Conservation (phyloP, 2,888 invertebrate species). For the Nomada goodeniana region DNA sequence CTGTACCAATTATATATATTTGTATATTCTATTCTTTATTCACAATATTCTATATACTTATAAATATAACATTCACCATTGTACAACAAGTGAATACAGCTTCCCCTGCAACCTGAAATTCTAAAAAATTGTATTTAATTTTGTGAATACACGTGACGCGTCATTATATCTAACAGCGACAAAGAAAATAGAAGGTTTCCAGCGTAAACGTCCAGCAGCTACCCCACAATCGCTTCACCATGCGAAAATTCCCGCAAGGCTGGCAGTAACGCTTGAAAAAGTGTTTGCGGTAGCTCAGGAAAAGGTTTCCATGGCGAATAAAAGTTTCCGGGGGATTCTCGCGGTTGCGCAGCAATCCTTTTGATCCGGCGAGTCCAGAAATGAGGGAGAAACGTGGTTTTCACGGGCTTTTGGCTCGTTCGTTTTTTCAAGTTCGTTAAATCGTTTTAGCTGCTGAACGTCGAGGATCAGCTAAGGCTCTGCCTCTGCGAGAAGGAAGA, state of each 20-base stretch:
- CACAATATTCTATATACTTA: no score
- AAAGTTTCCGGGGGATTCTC: constrained; percentile 25
- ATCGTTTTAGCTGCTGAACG: constrained; percentile 73
- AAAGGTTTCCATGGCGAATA: not conserved
- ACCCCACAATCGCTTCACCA: not conserved
- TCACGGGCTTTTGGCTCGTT: constrained; percentile 70
- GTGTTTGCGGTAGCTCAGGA: constrained; percentile 6
- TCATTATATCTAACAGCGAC: no score
- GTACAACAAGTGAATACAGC: no score
- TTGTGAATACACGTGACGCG: no score
- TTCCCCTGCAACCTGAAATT: no score
- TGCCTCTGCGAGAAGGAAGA: constrained; percentile 5
- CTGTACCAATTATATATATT: no score
- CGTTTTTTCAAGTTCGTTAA: constrained; percentile 68
- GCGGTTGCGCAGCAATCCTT: constrained; percentile 56
- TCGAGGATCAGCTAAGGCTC: constrained; percentile 54
- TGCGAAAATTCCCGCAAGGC: constrained; percentile 8
- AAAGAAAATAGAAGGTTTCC: no score
- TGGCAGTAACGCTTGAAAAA: not conserved
- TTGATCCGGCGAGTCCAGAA: constrained; percentile 45
- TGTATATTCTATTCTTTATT: no score
- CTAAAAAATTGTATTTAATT: no score
- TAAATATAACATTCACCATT: no score
- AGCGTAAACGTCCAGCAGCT: not conserved
- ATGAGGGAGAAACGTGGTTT: constrained; percentile 51